phyloP scores from a whole-genome alignment of 1,140 invertebrate species.

The Drosophila carrolli region DNA sequence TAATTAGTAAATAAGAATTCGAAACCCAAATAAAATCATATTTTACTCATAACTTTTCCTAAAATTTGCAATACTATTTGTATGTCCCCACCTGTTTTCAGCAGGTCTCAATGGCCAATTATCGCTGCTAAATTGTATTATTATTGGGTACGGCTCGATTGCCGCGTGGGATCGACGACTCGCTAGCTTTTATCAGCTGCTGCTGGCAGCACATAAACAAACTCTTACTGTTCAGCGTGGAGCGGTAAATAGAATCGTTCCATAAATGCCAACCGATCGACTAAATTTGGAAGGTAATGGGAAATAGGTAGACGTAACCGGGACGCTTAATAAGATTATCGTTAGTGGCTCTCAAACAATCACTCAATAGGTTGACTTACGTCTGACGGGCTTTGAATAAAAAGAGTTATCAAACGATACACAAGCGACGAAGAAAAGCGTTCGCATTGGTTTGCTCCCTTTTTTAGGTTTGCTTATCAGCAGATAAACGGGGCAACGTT shows the following conservation, averaged over 20 bases:
- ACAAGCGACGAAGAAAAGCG: conserved; percentile 4
- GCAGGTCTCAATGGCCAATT: conserved; percentile 68
- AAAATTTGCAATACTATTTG: background rate
- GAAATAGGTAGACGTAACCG: conserved; percentile 39
- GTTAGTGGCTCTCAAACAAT: conserved; percentile 53
- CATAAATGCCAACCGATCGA: conserved; percentile 30
- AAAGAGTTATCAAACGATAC: conserved; percentile 53
- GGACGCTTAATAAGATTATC: conserved; percentile 45
- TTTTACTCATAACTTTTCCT: background rate
- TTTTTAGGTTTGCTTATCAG: conserved; percentile 57
- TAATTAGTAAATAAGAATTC: too few species aligned
- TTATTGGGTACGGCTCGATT: conserved; percentile 51
- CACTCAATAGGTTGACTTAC: conserved; percentile 36
- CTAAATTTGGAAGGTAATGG: conserved; percentile 15
- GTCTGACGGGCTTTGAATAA: conserved; percentile 35
- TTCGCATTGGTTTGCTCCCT: conserved; percentile 12
- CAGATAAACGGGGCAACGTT: conserved; percentile 61
- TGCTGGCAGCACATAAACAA: conserved; percentile 31
- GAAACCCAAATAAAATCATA: too few species aligned
- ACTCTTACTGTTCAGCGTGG: conserved; percentile 23
- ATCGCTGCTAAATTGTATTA: conserved; percentile 74
- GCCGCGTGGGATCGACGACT: conserved; percentile 65
- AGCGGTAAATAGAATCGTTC: conserved; percentile 22
- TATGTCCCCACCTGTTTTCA: conserved; percentile 3
- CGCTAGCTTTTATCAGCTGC: conserved; percentile 54